These are phyloP conservation scores for Typhlichthys subterraneus DNA, from an alignment of 2,797 vertebrate species.

Conservation along the genomic window DNA sequence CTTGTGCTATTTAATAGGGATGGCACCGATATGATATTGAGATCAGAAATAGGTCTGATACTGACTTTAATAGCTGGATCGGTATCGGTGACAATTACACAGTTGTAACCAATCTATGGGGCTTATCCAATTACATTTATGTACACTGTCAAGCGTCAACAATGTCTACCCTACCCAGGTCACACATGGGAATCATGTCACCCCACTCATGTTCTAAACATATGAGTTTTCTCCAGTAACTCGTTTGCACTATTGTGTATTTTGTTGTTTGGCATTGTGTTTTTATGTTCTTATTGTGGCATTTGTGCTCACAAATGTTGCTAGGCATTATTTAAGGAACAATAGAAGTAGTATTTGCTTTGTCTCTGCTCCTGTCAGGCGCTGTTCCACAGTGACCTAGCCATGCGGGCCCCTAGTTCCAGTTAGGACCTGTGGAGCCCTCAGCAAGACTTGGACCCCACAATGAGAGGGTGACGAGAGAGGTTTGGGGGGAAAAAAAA, in stretches of 20 bases:
- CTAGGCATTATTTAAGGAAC: too few species aligned
- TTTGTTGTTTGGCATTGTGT: not conserved
- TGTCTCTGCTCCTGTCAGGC: constrained; percentile 41
- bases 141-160: too few species aligned
- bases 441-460: not conserved
- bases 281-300: not conserved
- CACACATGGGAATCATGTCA: not conserved
- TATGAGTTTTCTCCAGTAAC: not conserved
- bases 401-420: constrained; percentile 17
- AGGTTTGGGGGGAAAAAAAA: constrained; percentile 4
- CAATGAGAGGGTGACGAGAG: constrained; percentile 61
- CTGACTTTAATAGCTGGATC: too few species aligned
- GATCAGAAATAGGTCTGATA: too few species aligned
- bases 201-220: not conserved
- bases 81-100: too few species aligned
- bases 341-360: too few species aligned
- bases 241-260: not conserved
- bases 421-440: constrained; percentile 3
- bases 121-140: too few species aligned
- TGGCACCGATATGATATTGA: too few species aligned
- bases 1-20: too few species aligned
- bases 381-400: constrained; percentile 25
- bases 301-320: too few species aligned
- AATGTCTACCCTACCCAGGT: too few species aligned
- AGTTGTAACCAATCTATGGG: too few species aligned